A percentile compares a stretch with the other conserved stretches of the same genome.
Conservation (phyloP, 2,113 vertebrate species). For the Oreochromis niloticus region DNA sequence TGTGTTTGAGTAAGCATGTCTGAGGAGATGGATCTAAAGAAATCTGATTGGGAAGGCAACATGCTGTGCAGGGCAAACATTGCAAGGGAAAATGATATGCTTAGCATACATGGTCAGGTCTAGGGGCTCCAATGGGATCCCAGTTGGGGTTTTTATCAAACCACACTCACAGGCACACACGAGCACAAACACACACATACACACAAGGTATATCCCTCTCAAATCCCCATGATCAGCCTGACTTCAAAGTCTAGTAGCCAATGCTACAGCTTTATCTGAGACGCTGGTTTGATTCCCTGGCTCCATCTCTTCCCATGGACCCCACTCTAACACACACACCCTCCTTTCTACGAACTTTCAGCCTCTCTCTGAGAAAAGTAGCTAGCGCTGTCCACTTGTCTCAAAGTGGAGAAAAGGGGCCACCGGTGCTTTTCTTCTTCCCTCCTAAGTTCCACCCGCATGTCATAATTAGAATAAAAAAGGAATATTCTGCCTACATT, state of each 20-base stretch:
- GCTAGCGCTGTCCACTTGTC: not conserved
- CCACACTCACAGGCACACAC: not conserved
- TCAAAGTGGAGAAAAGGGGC: not conserved
- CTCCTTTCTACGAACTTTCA: not conserved
- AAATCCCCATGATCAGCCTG: constrained; percentile 46
- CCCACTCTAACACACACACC: not conserved
- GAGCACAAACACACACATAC: not conserved
- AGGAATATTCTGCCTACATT: constrained; percentile 59
- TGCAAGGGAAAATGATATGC: constrained; percentile 48
- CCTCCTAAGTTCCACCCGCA: not conserved
- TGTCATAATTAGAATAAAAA: constrained; percentile 58
- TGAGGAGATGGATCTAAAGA: not conserved
- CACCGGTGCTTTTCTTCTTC: constrained; percentile 18
- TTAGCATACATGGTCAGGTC: constrained; percentile 61
- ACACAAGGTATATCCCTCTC: constrained; percentile 7
- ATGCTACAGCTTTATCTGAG: constrained; percentile 61
- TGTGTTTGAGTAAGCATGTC: not conserved
- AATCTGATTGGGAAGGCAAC: constrained; percentile 30
- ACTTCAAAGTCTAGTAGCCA: constrained; percentile 65
- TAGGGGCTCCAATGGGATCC: constrained; percentile 23
- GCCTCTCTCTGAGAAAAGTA: not conserved
- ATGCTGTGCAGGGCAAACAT: constrained; percentile 24
- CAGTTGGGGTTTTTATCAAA: constrained; percentile 49
- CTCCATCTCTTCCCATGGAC: constrained; percentile 53
- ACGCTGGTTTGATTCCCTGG: constrained; percentile 57